Conservation (phyloP, 2,797 vertebrate genomes). For the Chrysocyon brachyurus region DNA sequence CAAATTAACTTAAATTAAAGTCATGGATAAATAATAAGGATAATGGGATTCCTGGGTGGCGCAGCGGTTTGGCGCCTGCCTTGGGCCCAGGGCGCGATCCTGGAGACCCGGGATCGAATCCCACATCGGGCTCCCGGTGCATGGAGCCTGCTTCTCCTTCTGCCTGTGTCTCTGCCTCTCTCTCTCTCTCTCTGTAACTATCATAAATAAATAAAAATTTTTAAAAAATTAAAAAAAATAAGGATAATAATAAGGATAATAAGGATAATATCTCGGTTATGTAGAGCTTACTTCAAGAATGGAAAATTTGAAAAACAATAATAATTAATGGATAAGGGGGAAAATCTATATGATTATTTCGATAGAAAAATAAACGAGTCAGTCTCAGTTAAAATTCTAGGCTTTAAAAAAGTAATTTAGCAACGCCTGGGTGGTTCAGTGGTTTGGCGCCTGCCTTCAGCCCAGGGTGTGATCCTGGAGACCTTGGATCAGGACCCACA, state of each 20-base stretch:
- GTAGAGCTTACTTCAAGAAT: background rate
- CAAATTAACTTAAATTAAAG: conserved; percentile 31
- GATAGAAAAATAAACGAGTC: conserved; percentile 22
- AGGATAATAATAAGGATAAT: background rate
- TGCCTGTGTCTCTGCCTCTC: no score
- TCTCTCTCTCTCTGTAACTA: no score
- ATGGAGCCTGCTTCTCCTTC: no score
- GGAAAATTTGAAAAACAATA: conserved; percentile 11
- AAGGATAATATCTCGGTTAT: background rate
- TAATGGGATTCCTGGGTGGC: background rate
- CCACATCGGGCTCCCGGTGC: no score
- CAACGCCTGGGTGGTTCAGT: background rate
- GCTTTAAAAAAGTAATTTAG: conserved; percentile 40
- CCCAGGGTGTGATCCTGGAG: no score
- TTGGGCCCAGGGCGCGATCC: no score
- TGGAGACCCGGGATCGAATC: no score
- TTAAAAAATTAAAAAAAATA: background rate
- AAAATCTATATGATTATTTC: conserved; percentile 3
- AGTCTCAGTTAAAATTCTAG: conserved; percentile 35
- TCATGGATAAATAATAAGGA: background rate
- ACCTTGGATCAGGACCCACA: no score
- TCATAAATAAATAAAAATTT: no score
- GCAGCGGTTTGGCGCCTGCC: no score
- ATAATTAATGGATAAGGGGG: background rate
- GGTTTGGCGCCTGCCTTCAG: no score